Percentiles rank a stretch among this genome's conserved stretches.
Conservation (phyloP, 2,888 invertebrate species). For the Drosophila helvetica region DNA sequence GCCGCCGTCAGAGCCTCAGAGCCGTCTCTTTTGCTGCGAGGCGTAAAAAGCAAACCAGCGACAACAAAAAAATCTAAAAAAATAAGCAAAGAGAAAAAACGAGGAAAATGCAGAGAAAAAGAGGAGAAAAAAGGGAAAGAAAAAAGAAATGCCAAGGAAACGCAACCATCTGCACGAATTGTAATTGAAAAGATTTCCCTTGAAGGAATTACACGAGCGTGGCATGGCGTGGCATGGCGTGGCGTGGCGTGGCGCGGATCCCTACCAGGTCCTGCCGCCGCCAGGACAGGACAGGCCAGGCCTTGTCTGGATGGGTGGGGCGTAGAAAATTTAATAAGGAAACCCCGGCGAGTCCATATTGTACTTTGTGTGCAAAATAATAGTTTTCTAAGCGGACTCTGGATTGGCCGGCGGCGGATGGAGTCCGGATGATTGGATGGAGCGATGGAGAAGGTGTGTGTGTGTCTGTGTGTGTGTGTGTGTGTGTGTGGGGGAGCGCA, state of each 20-base stretch:
- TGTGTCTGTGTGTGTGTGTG: not conserved
- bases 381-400: slow-evolving; percentile 71
- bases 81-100: slow-evolving; percentile 11
- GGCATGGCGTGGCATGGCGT: slow-evolving; percentile 16
- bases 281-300: not conserved
- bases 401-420: slow-evolving; percentile 39
- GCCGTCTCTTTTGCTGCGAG: slow-evolving; percentile 5
- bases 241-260: slow-evolving; percentile 25
- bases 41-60: slow-evolving; percentile 46
- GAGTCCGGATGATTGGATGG: not conserved
- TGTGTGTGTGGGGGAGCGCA: not conserved
- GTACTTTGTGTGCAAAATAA: slow-evolving; percentile 77
- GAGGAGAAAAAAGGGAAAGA: slow-evolving; percentile 17
- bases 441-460: too few relatives aligned
- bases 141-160: slow-evolving; percentile 58
- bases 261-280: slow-evolving; percentile 15
- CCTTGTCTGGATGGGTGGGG: slow-evolving; percentile 27
- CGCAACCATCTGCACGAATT: slow-evolving; percentile 79
- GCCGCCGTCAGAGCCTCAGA: too few relatives aligned
- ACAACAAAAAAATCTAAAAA: slow-evolving; percentile 27
- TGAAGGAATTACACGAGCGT: slow-evolving; percentile 72
- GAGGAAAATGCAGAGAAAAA: slow-evolving; percentile 27
- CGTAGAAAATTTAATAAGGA: slow-evolving; percentile 75
- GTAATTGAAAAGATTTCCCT: slow-evolving; percentile 81
- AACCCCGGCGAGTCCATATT: slow-evolving; percentile 75